phyloP scores from a whole-genome alignment of 2,888 invertebrate species.

The Tetragonula carbonaria region DNA sequence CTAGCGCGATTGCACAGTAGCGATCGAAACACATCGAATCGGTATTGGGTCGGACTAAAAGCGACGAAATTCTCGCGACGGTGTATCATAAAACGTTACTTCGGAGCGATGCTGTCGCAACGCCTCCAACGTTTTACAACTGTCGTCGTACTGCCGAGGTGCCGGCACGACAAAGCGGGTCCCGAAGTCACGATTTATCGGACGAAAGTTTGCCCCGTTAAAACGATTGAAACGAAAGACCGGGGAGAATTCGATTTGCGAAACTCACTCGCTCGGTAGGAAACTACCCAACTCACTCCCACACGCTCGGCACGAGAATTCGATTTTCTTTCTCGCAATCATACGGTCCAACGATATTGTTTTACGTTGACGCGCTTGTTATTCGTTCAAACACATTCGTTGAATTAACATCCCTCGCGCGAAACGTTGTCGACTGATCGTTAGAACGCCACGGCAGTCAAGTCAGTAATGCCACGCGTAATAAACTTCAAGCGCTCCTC shows the following conservation, averaged over 20 bases:
- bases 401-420: neutral
- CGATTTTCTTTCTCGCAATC: neutral
- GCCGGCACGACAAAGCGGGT: neutral
- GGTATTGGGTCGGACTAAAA: slow-evolving; percentile 36
- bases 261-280: neutral
- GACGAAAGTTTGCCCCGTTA: slow-evolving; percentile 2
- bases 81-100: neutral
- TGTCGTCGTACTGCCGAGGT: neutral
- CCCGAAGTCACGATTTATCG: slow-evolving; percentile 24
- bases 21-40: neutral
- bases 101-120: neutral
- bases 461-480: no score
- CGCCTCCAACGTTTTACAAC: neutral
- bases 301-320: neutral
- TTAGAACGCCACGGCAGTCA: neutral
- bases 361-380: neutral
- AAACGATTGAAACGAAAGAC: slow-evolving; percentile 25
- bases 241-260: slow-evolving; percentile 25
- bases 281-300: neutral
- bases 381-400: neutral
- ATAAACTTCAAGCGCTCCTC: neutral
- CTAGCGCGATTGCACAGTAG: slow-evolving; percentile 12
- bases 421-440: neutral
- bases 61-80: slow-evolving; percentile 21
- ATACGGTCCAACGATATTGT: neutral